A percentile compares a stretch with the other conserved stretches of the same genome.
phyloP scores from a whole-genome alignment of 2,797 vertebrate species.

The Syndactyla subalaris region DNA sequence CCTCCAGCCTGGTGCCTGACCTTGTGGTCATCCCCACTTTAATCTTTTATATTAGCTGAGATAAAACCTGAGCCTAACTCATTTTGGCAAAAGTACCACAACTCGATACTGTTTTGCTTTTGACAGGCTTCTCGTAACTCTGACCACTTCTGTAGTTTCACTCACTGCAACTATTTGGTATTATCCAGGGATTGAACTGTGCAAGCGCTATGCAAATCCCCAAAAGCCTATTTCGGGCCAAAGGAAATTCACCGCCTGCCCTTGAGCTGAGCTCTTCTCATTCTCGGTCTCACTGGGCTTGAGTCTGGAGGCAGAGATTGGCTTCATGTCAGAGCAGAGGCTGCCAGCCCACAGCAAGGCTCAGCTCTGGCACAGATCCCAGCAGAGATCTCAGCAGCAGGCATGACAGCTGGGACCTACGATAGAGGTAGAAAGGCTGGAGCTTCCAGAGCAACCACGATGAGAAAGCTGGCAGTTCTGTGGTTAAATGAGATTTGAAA shows the following conservation, averaged over 20 bases:
- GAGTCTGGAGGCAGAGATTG: neutral
- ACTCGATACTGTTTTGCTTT: neutral
- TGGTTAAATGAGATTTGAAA: neutral
- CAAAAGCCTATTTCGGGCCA: neutral
- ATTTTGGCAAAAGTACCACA: constrained; percentile 22
- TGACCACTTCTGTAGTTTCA: neutral
- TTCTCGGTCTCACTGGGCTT: neutral
- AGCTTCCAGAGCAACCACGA: neutral
- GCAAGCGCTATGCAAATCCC: neutral
- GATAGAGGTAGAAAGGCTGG: constrained; percentile 1
- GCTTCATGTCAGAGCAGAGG: constrained; percentile 2
- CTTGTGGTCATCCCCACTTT: neutral
- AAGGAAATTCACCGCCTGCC: neutral
- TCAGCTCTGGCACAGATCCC: neutral
- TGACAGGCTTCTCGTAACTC: neutral
- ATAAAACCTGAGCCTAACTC: neutral
- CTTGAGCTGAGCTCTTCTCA: neutral
- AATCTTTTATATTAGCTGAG: neutral
- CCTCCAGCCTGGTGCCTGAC: neutral
- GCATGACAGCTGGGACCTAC: neutral
- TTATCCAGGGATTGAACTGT: neutral
- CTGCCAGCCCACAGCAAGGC: neutral
- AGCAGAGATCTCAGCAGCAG: neutral
- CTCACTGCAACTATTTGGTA: neutral
- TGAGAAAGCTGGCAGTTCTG: constrained; percentile 12